A percentile compares a stretch with the other conserved stretches of the same genome.
These are phyloP conservation scores for Propithecus deckenii DNA, from an alignment of 2,797 vertebrate genomes.

Conservation along the genomic window DNA sequence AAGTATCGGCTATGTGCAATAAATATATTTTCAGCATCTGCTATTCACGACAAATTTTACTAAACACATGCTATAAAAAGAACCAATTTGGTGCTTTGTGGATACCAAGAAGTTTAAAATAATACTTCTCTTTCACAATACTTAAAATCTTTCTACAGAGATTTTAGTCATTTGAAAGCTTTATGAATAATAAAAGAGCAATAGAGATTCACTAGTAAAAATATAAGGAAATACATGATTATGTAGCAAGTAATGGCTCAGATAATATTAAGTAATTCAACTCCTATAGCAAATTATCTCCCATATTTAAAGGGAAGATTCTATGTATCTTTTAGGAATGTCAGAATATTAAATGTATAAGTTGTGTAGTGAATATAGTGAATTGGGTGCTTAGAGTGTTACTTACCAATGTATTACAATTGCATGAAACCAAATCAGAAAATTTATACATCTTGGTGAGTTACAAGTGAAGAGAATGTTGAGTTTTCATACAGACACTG, in stretches of 20 bases:
- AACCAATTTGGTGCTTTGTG: not conserved
- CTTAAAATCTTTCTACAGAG: conserved; percentile 12
- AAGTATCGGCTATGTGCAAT: not conserved
- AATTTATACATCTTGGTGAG: conserved; percentile 21
- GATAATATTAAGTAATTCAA: conserved; percentile 33
- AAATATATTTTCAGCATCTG: not conserved
- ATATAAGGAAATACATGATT: not conserved
- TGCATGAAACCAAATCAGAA: conserved; percentile 31
- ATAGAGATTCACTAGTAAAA: conserved; percentile 11
- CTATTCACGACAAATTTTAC: not conserved
- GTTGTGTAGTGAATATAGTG: not conserved
- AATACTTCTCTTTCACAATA: conserved; percentile 17
- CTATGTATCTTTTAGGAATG: not conserved
- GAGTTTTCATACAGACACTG: not conserved
- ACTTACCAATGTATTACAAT: not conserved
- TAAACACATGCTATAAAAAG: not conserved
- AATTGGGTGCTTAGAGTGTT: not conserved
- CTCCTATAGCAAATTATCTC: not conserved
- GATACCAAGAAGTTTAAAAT: conserved; percentile 35
- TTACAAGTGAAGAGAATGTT: not conserved
- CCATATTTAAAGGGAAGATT: conserved; percentile 16
- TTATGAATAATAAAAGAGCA: conserved; percentile 30
- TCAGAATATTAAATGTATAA: conserved; percentile 9
- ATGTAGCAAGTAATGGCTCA: not conserved
- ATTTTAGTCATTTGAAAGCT: conserved; percentile 36